Conservation (phyloP, 2,888 invertebrate genomes). For the Drosophila nigricruria region DNA sequence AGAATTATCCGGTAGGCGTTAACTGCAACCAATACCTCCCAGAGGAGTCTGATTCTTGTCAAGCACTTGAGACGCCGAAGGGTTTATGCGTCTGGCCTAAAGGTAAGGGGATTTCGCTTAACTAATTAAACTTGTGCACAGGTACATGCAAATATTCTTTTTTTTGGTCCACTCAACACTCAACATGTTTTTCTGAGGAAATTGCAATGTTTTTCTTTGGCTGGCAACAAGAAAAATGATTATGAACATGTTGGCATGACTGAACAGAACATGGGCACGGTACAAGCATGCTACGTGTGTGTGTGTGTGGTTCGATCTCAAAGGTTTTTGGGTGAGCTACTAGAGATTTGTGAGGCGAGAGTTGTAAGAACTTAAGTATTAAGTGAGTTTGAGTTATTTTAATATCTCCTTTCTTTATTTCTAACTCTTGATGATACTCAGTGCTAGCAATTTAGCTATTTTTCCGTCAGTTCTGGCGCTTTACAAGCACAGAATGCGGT, state of each 20-base stretch:
- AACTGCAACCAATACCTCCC: slow-evolving; percentile 65
- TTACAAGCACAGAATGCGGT: no score
- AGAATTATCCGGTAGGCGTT: slow-evolving; percentile 59
- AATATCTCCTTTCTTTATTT: no score
- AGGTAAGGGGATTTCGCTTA: slow-evolving; percentile 39
- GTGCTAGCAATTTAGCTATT: no score
- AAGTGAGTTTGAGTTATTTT: neutral
- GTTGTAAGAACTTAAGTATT: neutral
- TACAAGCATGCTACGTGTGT: slow-evolving; percentile 17
- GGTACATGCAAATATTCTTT: slow-evolving; percentile 64
- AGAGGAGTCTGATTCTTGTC: slow-evolving; percentile 57
- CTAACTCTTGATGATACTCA: no score
- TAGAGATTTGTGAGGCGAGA: neutral
- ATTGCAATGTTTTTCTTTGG: slow-evolving; percentile 52
- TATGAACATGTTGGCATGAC: slow-evolving; percentile 56
- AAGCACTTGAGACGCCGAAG: slow-evolving; percentile 34
- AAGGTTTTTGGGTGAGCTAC: slow-evolving; percentile 30
- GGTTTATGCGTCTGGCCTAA: slow-evolving; percentile 51
- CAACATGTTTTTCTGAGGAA: slow-evolving; percentile 14
- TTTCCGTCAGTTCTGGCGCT: no score
- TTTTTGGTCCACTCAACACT: slow-evolving; percentile 22
- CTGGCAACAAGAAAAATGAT: slow-evolving; percentile 71
- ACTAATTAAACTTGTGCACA: slow-evolving; percentile 74
- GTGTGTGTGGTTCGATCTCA: slow-evolving; percentile 5
- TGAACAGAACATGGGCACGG: slow-evolving; percentile 22